Conservation (phyloP, 2,113 vertebrate species). For the Phalacrocorax brasilianus region DNA sequence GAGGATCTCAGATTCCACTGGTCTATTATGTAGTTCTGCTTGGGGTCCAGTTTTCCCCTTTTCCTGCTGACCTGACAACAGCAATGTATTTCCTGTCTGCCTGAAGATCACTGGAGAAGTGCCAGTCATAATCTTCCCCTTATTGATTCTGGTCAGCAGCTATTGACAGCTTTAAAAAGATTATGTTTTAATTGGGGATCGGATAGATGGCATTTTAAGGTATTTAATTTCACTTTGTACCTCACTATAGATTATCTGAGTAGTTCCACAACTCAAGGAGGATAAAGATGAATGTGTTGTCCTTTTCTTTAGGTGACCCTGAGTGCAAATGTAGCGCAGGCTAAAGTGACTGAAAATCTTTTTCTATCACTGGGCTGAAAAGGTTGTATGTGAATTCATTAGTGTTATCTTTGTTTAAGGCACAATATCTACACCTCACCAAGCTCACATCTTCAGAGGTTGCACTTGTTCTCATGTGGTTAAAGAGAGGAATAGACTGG, state of each 20-base stretch:
- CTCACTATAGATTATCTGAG: constrained; percentile 73
- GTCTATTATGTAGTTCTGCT: neutral
- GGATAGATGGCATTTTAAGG: constrained; percentile 80
- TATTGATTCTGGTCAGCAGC: constrained; percentile 79
- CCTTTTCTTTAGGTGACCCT: constrained; percentile 78
- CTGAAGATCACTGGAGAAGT: constrained; percentile 69
- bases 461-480: neutral
- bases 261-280: constrained; percentile 67
- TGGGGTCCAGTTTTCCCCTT: constrained; percentile 17
- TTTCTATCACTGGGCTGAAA: constrained; percentile 76
- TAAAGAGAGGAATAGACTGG: neutral
- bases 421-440: constrained; percentile 41
- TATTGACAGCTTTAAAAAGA: constrained; percentile 85
- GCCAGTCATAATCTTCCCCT: constrained; percentile 76
- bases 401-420: constrained; percentile 73
- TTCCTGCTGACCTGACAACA: constrained; percentile 49
- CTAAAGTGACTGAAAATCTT: constrained; percentile 83
- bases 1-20: constrained; percentile 3
- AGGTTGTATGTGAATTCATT: constrained; percentile 82
- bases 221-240: constrained; percentile 73
- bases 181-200: constrained; percentile 86
- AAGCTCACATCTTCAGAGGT: neutral
- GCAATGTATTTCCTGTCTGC: constrained; percentile 64
- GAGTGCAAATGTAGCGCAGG: constrained; percentile 65
- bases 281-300: constrained; percentile 83